Percentiles rank a stretch among this genome's conserved stretches.
These are phyloP conservation scores for Saccostrea glomerata DNA, from an alignment of 1,140 invertebrate genomes.

Conservation along the genomic window DNA sequence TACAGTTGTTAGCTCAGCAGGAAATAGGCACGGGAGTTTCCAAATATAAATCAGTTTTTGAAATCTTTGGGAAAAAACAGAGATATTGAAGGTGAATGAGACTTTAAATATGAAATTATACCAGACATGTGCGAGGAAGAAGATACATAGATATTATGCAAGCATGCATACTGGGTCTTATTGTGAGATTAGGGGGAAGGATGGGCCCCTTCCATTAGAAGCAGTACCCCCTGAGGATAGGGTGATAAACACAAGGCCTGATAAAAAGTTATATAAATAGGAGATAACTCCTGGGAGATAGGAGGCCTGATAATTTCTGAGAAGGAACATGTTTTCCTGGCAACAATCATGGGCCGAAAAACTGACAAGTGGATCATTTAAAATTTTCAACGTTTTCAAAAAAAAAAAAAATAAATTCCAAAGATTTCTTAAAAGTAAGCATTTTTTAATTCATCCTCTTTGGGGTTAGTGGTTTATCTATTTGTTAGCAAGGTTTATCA, in stretches of 20 bases:
- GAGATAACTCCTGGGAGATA: constrained; percentile 26
- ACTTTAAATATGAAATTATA: constrained; percentile 36
- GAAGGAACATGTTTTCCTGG: constrained; percentile 24
- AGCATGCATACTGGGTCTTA: not conserved
- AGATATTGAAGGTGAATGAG: constrained; percentile 26
- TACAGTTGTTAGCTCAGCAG: constrained; percentile 13
- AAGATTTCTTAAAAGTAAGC: not conserved
- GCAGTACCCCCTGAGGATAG: not conserved
- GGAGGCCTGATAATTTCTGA: not conserved
- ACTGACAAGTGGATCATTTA: constrained; percentile 10
- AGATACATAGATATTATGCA: constrained; percentile 7
- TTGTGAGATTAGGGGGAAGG: constrained; percentile 16
- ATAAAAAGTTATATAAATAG: constrained; percentile 38
- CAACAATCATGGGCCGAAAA: constrained; percentile 9
- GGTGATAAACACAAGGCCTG: constrained; percentile 20
- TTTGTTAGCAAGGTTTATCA: too few relatives aligned
- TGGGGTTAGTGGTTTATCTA: not conserved
- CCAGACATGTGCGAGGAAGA: constrained; percentile 27
- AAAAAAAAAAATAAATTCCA: not conserved
- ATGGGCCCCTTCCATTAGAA: constrained; percentile 19
- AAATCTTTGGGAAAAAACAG: not conserved
- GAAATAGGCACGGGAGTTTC: not conserved
- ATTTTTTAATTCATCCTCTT: not conserved
- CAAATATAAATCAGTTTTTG: constrained; percentile 31
- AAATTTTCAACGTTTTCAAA: not conserved